Percentiles rank a stretch among this genome's conserved stretches.
These are phyloP conservation scores for Homarus americanus DNA, from an alignment of 1,140 invertebrate species.

Conservation along the genomic window DNA sequence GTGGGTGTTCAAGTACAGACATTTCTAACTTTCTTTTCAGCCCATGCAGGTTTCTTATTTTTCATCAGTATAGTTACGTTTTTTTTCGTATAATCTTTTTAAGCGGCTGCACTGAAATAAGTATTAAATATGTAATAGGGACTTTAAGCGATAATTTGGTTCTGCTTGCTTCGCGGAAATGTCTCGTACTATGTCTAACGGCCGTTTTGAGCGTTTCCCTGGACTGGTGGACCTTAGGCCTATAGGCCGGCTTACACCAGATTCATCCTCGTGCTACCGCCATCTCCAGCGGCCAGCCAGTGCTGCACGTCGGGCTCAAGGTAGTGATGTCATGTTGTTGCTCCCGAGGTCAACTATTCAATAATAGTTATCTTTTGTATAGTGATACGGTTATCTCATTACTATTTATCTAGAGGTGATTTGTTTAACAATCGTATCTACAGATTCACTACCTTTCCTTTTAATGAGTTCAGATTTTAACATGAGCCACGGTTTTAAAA, in stretches of 20 bases:
- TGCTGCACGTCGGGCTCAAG: not conserved
- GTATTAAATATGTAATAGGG: too few relatives aligned
- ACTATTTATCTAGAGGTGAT: not conserved
- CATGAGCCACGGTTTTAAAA: too few relatives aligned
- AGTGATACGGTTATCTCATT: not conserved
- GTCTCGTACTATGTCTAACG: constrained; percentile 59
- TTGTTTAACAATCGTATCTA: too few relatives aligned
- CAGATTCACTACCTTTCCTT: too few relatives aligned
- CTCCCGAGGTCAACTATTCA: not conserved
- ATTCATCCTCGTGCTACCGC: not conserved
- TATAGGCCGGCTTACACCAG: constrained; percentile 1
- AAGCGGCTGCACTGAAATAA: too few relatives aligned
- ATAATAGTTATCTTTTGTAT: not conserved
- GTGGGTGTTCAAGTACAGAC: not conserved
- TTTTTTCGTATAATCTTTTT: too few relatives aligned
- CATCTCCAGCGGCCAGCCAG: not conserved
- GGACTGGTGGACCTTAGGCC: constrained; percentile 48
- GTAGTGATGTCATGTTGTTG: not conserved
- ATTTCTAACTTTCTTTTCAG: not conserved
- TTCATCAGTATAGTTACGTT: not conserved
- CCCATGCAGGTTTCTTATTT: not conserved
- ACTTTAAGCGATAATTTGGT: not conserved
- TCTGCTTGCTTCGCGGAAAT: constrained; percentile 29
- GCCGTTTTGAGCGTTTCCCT: constrained; percentile 63
- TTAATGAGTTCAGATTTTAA: too few relatives aligned